Conservation (phyloP, 2,888 invertebrate species). For the Drosophila pseudotalamancana region DNA sequence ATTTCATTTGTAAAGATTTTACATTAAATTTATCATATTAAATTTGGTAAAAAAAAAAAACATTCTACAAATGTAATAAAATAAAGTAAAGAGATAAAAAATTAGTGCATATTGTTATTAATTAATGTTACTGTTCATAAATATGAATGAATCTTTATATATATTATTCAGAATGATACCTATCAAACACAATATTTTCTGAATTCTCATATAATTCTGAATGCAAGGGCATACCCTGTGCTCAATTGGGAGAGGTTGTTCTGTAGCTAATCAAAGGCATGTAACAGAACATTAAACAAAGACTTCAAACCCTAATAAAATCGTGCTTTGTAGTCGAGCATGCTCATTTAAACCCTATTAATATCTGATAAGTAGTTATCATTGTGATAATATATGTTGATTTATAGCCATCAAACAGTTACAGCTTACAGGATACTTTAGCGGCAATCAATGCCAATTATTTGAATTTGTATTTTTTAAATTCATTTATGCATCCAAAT, state of each 20-base stretch:
- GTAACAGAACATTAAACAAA: too few relatives aligned
- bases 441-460: not conserved
- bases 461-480: not conserved
- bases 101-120: constrained; percentile 59
- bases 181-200: not conserved
- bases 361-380: not conserved
- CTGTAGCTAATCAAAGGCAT: too few relatives aligned
- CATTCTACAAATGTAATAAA: not conserved
- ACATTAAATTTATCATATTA: constrained; percentile 12
- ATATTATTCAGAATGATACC: not conserved
- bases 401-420: not conserved
- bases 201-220: constrained; percentile 13
- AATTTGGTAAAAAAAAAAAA: constrained; percentile 1
- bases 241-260: not conserved
- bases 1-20: constrained; percentile 53
- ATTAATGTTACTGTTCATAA: constrained; percentile 46
- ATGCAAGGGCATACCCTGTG: not conserved
- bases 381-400: not conserved
- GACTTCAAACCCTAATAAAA: too few relatives aligned
- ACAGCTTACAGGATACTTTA: not conserved
- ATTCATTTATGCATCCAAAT: constrained; percentile 59
- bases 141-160: constrained; percentile 3
- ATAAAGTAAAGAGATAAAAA: constrained; percentile 45
- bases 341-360: not conserved
- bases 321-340: not conserved